Evolutionary conservation across 2,113 vertebrate genomes (phyloP).

Genomic region (Taxidea taxus): DNA sequence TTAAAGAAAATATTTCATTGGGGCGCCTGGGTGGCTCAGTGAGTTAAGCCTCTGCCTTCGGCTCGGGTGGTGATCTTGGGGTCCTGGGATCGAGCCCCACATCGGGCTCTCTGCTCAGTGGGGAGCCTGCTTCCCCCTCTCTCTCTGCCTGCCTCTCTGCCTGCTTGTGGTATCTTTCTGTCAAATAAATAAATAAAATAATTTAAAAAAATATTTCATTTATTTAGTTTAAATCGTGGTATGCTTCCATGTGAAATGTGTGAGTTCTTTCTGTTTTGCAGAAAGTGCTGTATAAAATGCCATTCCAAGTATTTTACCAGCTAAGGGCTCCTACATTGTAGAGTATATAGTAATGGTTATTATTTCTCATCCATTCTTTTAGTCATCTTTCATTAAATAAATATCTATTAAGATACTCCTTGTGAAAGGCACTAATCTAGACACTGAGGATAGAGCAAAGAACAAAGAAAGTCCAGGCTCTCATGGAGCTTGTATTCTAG

Average conservation of each 20-base stretch:
- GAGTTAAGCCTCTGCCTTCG: too few relatives aligned
- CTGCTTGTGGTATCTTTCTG: too few relatives aligned
- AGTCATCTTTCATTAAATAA: background rate
- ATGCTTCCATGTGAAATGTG: background rate
- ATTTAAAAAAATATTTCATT: background rate
- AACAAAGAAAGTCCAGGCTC: background rate
- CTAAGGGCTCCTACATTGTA: background rate
- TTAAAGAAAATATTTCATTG: too few relatives aligned
- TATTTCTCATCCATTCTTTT: background rate
- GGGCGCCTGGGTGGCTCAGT: too few relatives aligned
- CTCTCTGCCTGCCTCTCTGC: too few relatives aligned
- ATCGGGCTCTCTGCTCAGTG: too few relatives aligned
- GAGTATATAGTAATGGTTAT: background rate
- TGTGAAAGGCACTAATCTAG: background rate
- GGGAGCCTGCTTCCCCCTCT: too few relatives aligned
- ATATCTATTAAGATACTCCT: background rate
- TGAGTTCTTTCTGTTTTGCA: background rate
- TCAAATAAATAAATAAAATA: too few relatives aligned
- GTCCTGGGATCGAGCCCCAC: too few relatives aligned
- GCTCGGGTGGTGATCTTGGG: too few relatives aligned
- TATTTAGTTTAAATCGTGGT: background rate
- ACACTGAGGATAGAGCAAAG: background rate
- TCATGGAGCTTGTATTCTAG: background rate
- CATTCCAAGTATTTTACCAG: background rate
- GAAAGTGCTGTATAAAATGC: background rate